phyloP scores from a whole-genome alignment of 2,113 vertebrate species.

The Alligator mississippiensis region DNA sequence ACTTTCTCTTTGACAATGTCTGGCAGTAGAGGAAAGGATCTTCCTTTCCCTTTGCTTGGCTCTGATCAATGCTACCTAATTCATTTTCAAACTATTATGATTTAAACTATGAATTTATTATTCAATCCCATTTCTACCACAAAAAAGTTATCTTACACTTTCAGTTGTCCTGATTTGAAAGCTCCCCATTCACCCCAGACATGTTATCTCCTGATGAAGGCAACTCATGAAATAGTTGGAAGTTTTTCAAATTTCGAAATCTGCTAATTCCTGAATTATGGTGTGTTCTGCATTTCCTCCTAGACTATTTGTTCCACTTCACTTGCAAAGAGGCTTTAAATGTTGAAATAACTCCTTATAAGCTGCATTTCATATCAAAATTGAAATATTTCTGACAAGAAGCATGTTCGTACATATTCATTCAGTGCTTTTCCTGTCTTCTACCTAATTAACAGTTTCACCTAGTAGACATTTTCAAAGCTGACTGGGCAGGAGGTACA shows the following conservation, averaged over 20 bases:
- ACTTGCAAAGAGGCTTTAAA: not conserved
- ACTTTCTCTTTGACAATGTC: not conserved
- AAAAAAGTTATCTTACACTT: not conserved
- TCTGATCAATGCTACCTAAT: not conserved
- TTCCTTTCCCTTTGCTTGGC: not conserved
- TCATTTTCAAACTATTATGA: not conserved
- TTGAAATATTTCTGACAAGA: constrained; percentile 37
- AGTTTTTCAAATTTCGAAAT: not conserved
- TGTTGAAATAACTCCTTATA: constrained; percentile 20
- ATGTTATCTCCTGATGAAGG: not conserved
- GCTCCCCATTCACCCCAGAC: not conserved
- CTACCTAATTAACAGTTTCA: constrained; percentile 51
- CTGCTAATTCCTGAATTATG: not conserved
- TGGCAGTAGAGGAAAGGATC: not conserved
- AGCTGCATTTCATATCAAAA: not conserved
- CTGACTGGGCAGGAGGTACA: constrained; percentile 20
- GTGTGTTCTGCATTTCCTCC: not conserved
- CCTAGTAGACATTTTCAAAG: constrained; percentile 44
- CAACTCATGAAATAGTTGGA: not conserved
- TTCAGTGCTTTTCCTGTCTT: constrained; percentile 11
- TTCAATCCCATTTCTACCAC: not conserved
- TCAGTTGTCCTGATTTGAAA: not conserved
- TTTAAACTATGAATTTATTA: not conserved
- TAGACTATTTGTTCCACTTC: not conserved
- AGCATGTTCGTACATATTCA: not conserved